Conservation (phyloP, 2,888 invertebrate genomes). For the Stomorhina lunata region DNA sequence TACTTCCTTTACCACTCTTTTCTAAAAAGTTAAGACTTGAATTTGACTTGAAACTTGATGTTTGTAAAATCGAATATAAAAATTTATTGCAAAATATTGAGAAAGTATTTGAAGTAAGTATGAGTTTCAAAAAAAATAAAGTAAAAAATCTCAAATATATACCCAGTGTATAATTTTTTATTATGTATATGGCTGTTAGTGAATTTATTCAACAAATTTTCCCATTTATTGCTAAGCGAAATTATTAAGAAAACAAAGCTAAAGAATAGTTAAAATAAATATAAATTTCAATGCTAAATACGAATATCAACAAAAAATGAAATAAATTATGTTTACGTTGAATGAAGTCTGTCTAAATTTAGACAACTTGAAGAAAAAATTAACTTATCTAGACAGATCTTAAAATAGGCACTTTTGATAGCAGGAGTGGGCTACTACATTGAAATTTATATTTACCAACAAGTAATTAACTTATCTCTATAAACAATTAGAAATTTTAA, state of each 20-base stretch:
- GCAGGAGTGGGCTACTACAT: not conserved
- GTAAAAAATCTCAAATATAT: too few species aligned
- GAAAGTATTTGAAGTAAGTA: too few species aligned
- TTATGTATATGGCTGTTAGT: not conserved
- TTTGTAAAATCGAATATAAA: too few species aligned
- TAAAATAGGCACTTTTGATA: not conserved
- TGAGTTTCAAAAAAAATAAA: too few species aligned
- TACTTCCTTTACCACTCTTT: too few species aligned
- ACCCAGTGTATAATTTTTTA: too few species aligned
- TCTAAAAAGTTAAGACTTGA: too few species aligned
- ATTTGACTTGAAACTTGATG: too few species aligned
- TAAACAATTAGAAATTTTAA: too few species aligned
- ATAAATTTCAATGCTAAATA: conserved; percentile 18
- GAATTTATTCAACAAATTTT: not conserved
- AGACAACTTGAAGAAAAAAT: not conserved
- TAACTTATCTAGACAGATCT: conserved; percentile 12
- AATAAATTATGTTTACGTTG: not conserved
- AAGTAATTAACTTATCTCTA: too few species aligned
- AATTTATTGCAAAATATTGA: too few species aligned
- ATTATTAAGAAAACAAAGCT: not conserved
- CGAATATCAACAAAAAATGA: not conserved
- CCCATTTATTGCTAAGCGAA: not conserved
- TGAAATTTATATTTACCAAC: too few species aligned
- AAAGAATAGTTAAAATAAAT: conserved; percentile 23
- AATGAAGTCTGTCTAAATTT: conserved; percentile 4